Base-by-base conservation (phyloP, 92 coral and sea anemone genomes). In the Palythoa grandis region DNA sequence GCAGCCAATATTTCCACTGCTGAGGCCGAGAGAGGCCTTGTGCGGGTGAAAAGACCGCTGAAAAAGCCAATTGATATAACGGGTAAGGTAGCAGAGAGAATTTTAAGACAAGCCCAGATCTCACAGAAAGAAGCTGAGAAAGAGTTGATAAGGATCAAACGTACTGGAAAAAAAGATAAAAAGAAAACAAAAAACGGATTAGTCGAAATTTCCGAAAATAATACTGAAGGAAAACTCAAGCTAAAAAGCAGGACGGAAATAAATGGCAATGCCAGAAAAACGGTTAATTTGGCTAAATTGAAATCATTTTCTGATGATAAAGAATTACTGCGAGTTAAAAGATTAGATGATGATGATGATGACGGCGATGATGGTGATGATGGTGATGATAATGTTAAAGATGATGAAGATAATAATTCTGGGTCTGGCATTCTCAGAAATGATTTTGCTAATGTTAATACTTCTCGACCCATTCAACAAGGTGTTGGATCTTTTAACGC, bases 21-120 rank as follows among this genome's bases (percentile, higher is more conserved):
- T 67, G 94, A 92, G 52, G 94, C 98, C 0, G 93, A 94, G 67
- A 91, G 94, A 52, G 86, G 84, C 23, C 91, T 94, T 37, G 56
- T 88, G 50, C 93, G 98, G 24, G 95, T 90, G 17, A 95, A 94
- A 85, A 94, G 85, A 47, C 74, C 85, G 85, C 85, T 20, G 23
- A 20, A 22, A 60, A 80, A 66, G 17, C 74, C 58, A 50, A 65
- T 38, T 8, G 87, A 72, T 23, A 35, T 53, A 76, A 57, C 84
- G 70, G 24, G 79, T 76, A 88, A 90, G 39, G 85, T 75, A 20
- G 92, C 94, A 11, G 84, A 82, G 39, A 92, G 88, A 53, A 94
- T 90, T 63, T 52, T 92, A 57, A 88, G 90, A 58, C 82, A 65
- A 76, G 91, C 91, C 8, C 93, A 90, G 2, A 23, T 29, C 22